Evolutionary conservation across 2,113 vertebrate species (phyloP), one percentile per base, ranked within the genome.

Genomic region (Sylvia atricapilla): DNA sequence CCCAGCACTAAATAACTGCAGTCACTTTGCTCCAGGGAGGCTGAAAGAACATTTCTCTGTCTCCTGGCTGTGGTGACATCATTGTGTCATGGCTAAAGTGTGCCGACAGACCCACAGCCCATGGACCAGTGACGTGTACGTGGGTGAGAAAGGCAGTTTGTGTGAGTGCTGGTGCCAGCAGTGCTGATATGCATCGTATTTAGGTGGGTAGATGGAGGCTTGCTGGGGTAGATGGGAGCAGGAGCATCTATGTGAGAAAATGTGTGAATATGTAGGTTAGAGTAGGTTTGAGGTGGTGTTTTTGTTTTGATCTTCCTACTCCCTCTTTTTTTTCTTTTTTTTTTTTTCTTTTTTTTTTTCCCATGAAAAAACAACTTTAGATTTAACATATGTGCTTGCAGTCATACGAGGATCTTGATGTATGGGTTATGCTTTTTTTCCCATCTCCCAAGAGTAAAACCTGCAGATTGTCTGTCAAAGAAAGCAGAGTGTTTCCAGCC

Each of bases 291-390:
- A 88, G 85, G 17, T 60, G 20, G 8, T 90, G 87, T 28, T 75
- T 74, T 90, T 96, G 83, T 91, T 96, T 94, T 96, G 44, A 64
- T 84, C 41, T 84, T 95, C 73, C 85, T 93, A 81, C 60, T 95
- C 79, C 13, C 19, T 81, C 24, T 44, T 18, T 52, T n/a, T 20
- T 27, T 9, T 52, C 14, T 13, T 22, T 6, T 13, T 13, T 41
- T 60, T 44, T 50, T 11, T 37, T 5, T 39, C 12, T 13, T 3
- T 55, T 72, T 52, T 43, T 8, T 20, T 10, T 0, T 11, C 35
- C 18, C 13, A 13, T 39, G 11, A 44, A 39, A 52, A 84, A 92
- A 47, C 63, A 86, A 44, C 35, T 88, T 52, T 67, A 39, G 2
- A 33, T 64, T 90, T 75, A 78, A 78, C 68, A 53, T 89, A 66